Evolutionary conservation across 1,140 invertebrate genomes (phyloP), one percentile per base, ranked within the genome.

Genomic region (Drosophila ambigua): DNA sequence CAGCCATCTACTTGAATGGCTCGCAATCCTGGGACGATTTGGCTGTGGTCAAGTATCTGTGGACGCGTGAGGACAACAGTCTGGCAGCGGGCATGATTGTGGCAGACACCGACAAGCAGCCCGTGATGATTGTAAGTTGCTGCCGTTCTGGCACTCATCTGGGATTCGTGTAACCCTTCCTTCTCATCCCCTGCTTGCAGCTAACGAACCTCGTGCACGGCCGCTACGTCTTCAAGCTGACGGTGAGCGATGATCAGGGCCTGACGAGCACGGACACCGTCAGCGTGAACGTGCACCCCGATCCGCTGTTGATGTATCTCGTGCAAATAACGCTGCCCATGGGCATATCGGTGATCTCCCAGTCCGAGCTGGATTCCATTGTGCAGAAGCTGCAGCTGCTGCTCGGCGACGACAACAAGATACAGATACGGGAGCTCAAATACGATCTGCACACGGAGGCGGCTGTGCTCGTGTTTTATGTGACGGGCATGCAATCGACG

Each of bases 191-290:
- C 20, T 20, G 20, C 20, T 54, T 92, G 11, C 44, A 97, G 95
- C 90, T 98, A 31, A 96, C 95, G 46, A 95, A 98, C 91, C 93
- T 98, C 26, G 95, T 98, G 62, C 94, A 96, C 6, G 98, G 98
- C 0, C 94, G 95, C 72, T 99, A 99, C 81, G 94, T 97, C 1
- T 99, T 98, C 83, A 95, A 95, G 79, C 92, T 99, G 31, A 97
- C 95, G 61, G 97, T 99, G 4, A 95, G 94, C 44, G 98, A 99
- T 92, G 96, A 96, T 61, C 97, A 98, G 92, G 98, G 97, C 2
- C 92, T 96, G 11, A 95, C 94, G 0, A 95, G 94, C 77, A 94
- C 95, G 15, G 97, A 98, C 90, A 96, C 95, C 6, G 96, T 97
- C 5, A 97, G 96, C 48, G 93, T 99, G 6, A 96, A 96, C 85